phyloP scores from a whole-genome alignment of 2,113 vertebrate species.

The Macrotus californicus region DNA sequence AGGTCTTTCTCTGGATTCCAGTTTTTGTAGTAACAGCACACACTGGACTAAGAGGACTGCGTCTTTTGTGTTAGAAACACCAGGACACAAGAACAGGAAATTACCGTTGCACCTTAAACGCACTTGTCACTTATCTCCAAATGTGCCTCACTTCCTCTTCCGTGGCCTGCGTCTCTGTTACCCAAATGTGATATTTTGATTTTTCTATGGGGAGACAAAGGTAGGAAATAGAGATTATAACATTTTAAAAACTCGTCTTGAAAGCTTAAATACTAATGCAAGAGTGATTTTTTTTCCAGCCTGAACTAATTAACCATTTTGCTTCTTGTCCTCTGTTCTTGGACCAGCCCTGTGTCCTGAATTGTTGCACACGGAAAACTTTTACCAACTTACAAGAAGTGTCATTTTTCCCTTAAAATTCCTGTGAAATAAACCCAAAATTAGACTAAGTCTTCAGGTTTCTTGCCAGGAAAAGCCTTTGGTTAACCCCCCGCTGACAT shows the following conservation, averaged over 20 bases:
- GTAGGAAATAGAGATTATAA: background rate
- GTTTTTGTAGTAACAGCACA: background rate
- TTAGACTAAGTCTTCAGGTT: conserved; percentile 60
- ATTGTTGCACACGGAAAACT: background rate
- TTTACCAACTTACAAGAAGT: conserved; percentile 1
- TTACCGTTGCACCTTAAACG: background rate
- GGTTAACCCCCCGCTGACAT: conserved; percentile 31
- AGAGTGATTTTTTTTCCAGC: background rate
- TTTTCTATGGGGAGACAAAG: background rate
- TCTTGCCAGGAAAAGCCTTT: conserved; percentile 68
- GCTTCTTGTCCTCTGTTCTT: background rate
- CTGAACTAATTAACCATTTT: conserved; percentile 4
- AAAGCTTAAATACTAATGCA: background rate
- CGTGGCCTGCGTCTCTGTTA: background rate
- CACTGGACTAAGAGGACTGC: background rate
- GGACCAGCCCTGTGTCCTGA: background rate
- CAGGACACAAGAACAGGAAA: background rate
- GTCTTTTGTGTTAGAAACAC: background rate
- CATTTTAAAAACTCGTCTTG: conserved; percentile 24
- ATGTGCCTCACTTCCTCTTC: background rate
- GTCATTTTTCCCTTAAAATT: conserved; percentile 46
- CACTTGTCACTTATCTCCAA: background rate
- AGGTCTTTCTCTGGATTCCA: background rate
- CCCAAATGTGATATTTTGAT: background rate
- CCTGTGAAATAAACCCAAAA: conserved; percentile 60